Percentiles rank a stretch among this genome's conserved stretches.
phyloP scores from a whole-genome alignment of 2,888 invertebrate species.

The Diabrotica balteata region DNA sequence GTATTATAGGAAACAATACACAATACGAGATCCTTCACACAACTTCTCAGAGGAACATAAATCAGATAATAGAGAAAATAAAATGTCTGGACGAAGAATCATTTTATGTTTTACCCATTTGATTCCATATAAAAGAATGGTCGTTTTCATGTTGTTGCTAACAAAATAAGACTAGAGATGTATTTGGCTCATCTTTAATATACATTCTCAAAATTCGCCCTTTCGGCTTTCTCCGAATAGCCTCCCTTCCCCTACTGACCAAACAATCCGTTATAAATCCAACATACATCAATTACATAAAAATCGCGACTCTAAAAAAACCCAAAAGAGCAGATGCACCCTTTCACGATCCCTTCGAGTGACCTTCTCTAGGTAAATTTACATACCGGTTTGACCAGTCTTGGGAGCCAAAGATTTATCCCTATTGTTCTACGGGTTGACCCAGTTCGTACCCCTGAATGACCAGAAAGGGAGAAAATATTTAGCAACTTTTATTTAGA shows the following conservation, averaged over 20 bases:
- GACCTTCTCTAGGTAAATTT: slow-evolving; percentile 49
- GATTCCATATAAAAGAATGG: no score
- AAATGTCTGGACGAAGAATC: no score
- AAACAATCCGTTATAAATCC: slow-evolving; percentile 27
- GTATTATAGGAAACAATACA: no score
- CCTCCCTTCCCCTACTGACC: slow-evolving; percentile 21
- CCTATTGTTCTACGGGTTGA: slow-evolving; percentile 46
- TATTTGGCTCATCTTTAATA: no score
- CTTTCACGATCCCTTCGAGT: slow-evolving; percentile 37
- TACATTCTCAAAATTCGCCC: no score
- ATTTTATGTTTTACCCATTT: no score
- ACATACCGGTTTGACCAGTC: slow-evolving; percentile 56
- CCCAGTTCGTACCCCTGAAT: slow-evolving; percentile 41
- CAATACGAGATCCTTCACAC: no score
- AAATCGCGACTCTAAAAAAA: slow-evolving; percentile 24
- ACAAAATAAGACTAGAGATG: no score
- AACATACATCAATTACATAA: slow-evolving; percentile 17
- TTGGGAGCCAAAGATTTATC: slow-evolving; percentile 43
- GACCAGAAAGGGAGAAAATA: slow-evolving; percentile 30
- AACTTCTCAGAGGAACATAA: no score
- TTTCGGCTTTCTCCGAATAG: no score
- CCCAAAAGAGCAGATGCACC: slow-evolving; percentile 36
- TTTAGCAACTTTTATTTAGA: slow-evolving; percentile 19
- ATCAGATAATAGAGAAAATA: no score
- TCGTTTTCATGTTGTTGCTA: no score